A percentile compares a stretch with the other conserved stretches of the same genome.
Conservation (phyloP, 2,113 vertebrate genomes). For the Pao palembangensis region DNA sequence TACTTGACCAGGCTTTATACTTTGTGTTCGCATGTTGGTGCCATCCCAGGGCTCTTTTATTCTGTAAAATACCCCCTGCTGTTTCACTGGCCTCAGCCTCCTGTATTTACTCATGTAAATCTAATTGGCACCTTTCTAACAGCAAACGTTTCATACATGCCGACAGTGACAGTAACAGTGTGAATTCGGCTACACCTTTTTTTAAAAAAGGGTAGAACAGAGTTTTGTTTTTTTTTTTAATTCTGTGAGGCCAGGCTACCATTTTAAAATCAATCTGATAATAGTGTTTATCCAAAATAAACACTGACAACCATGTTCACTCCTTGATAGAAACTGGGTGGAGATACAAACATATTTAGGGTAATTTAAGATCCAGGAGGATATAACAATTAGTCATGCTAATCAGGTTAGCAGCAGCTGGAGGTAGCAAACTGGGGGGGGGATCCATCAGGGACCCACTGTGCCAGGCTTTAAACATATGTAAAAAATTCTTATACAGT, state of each 20-base stretch:
- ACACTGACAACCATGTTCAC: slow-evolving; percentile 1
- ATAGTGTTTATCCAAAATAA: slow-evolving; percentile 28
- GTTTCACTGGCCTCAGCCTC: slow-evolving; percentile 31
- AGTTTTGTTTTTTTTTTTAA: slow-evolving; percentile 11
- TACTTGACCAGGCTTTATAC: not conserved
- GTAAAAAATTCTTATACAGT: not conserved
- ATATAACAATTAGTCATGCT: slow-evolving; percentile 24
- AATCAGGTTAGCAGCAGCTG: slow-evolving; percentile 16
- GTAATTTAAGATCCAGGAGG: slow-evolving; percentile 14
- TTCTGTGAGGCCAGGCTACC: not conserved
- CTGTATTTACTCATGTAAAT: slow-evolving; percentile 35
- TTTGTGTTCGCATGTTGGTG: not conserved
- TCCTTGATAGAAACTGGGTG: slow-evolving; percentile 9
- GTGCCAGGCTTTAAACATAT: not conserved
- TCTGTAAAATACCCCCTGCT: slow-evolving; percentile 31
- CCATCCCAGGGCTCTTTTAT: slow-evolving; percentile 20
- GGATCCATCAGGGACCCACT: not conserved
- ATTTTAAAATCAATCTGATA: slow-evolving; percentile 23
- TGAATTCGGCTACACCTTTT: not conserved
- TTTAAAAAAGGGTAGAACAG: slow-evolving; percentile 13
- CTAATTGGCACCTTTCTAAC: slow-evolving; percentile 44
- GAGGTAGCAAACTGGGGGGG: not conserved
- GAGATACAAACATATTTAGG: slow-evolving; percentile 10
- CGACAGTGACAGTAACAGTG: slow-evolving; percentile 10
- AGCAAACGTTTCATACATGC: slow-evolving; percentile 13